These are phyloP conservation scores for Hirtodrosophila duncani DNA, from an alignment of 2,888 invertebrate species.

Conservation along the genomic window DNA sequence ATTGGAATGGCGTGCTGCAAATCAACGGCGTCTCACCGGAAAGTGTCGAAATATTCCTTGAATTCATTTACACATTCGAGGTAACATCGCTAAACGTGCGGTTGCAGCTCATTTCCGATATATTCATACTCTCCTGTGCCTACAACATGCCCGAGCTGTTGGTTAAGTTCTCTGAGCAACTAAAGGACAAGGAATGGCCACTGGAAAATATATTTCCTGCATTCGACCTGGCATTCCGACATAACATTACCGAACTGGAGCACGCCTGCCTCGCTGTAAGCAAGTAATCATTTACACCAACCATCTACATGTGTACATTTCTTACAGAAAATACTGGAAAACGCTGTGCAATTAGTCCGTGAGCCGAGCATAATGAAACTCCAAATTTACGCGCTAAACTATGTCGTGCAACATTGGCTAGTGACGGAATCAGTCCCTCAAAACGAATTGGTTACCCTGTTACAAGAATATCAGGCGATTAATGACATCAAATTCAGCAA, in stretches of 20 bases:
- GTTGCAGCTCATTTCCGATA: constrained; percentile 24
- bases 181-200: constrained; percentile 32
- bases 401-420: constrained; percentile 39
- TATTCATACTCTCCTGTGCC: constrained; percentile 40
- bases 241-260: constrained; percentile 43
- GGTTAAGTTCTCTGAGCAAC: constrained; percentile 10
- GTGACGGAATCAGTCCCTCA: constrained; percentile 8
- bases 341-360: not conserved
- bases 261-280: constrained; percentile 32
- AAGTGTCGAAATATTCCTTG: constrained; percentile 48
- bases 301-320: not conserved
- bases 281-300: too few species aligned
- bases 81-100: constrained; percentile 10
- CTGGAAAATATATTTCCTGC: constrained; percentile 39
- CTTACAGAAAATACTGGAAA: constrained; percentile 42
- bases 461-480: constrained; percentile 31
- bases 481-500: constrained; percentile 41
- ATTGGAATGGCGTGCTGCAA: constrained; percentile 49
- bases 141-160: constrained; percentile 47
- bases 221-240: constrained; percentile 43
- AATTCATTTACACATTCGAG: constrained; percentile 53
- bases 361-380: constrained; percentile 25
- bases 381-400: constrained; percentile 45
- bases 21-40: constrained; percentile 48
- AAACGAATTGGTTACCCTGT: constrained; percentile 20